These are phyloP conservation scores for Macrotus californicus DNA, from an alignment of 2,113 vertebrate species.

Conservation along the genomic window DNA sequence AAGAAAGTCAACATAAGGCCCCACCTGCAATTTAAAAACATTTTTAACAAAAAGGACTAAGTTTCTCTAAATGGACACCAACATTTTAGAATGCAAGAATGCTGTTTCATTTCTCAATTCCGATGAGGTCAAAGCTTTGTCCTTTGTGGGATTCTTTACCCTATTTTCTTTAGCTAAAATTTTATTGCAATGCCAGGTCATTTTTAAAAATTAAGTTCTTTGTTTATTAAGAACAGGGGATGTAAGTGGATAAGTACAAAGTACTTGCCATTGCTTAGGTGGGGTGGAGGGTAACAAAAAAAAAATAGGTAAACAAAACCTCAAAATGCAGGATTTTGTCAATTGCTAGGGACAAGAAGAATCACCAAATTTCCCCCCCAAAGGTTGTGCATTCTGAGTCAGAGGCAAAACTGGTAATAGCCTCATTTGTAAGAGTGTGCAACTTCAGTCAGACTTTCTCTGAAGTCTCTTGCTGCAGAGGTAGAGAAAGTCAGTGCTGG, in stretches of 20 bases:
- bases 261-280: not conserved
- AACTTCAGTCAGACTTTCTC: not conserved
- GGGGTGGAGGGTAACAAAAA: not conserved
- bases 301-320: not conserved
- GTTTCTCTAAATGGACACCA: not conserved
- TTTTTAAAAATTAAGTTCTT: not conserved
- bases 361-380: not conserved
- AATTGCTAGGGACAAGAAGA: not conserved
- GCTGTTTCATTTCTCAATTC: not conserved
- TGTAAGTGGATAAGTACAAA: not conserved
- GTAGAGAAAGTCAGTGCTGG: not conserved
- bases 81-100: not conserved
- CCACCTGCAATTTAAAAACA: not conserved
- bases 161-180: not conserved
- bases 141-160: not conserved
- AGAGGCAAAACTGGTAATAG: not conserved
- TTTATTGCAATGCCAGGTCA: not conserved
- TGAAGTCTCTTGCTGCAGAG: slow-evolving; percentile 12
- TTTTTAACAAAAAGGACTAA: not conserved
- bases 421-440: not conserved
- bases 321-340: not conserved
- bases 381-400: not conserved
- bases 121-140: not conserved
- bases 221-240: not conserved
- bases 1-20: not conserved